Conservation (phyloP, 2,888 invertebrate species). For the Melanophora roralis region DNA sequence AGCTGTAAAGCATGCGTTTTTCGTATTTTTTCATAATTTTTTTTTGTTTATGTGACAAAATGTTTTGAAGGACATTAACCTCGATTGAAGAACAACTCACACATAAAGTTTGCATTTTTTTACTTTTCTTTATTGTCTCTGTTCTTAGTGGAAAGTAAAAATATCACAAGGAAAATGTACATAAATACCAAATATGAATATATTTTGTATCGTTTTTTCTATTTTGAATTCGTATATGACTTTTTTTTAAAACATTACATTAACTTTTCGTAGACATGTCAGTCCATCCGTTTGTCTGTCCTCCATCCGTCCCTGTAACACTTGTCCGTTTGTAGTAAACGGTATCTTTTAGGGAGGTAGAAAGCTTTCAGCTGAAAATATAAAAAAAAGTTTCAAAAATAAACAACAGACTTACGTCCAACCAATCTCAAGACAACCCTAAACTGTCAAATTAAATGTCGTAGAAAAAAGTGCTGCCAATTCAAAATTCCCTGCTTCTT, state of each 20-base stretch:
- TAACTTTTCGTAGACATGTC: conserved; percentile 34
- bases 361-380: too few relatives aligned
- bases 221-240: conserved; percentile 52
- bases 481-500: too few relatives aligned
- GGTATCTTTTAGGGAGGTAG: too few relatives aligned
- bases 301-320: background rate
- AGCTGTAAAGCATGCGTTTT: conserved; percentile 54
- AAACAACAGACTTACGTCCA: too few relatives aligned
- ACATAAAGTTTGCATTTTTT: conserved; percentile 28
- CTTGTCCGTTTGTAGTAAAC: conserved; percentile 42
- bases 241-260: conserved; percentile 40
- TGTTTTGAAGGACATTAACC: conserved; percentile 68
- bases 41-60: conserved; percentile 59
- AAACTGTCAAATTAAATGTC: too few relatives aligned
- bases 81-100: conserved; percentile 62
- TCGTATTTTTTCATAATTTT: conserved; percentile 31
- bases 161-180: conserved; percentile 62
- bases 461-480: too few relatives aligned
- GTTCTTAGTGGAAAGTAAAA: too few relatives aligned
- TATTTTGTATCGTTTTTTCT: conserved; percentile 46
- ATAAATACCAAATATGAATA: conserved; percentile 37
- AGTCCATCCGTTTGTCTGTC: conserved; percentile 15
- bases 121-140: background rate
- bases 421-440: too few relatives aligned
- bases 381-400: too few relatives aligned